A percentile compares a stretch with the other conserved stretches of the same genome.
Evolutionary conservation across 2,113 vertebrate genomes (phyloP).

Genomic region (Calyptommatus sinebrachiatus): DNA sequence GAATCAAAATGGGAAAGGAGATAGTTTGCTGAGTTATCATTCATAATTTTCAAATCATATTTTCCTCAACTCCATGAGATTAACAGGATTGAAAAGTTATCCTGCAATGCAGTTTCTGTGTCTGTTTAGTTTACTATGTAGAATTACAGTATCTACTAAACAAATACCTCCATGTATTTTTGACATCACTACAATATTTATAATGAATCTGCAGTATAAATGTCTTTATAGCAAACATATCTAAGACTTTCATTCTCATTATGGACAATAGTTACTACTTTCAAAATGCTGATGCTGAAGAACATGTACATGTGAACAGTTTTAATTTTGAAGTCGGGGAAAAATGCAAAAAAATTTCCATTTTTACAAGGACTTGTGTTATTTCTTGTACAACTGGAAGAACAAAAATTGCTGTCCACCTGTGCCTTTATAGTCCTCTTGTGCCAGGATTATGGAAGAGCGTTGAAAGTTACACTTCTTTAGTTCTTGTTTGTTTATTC

Average conservation of each 20-base stretch:
- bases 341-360: neutral
- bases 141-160: neutral
- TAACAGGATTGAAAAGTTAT: too few species aligned
- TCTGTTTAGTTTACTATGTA: neutral
- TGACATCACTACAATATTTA: neutral
- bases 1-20: neutral
- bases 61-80: too few species aligned
- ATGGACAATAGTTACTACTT: neutral
- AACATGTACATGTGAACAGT: neutral
- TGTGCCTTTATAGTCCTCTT: neutral
- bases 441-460: neutral
- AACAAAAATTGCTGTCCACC: neutral
- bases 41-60: too few species aligned
- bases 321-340: neutral
- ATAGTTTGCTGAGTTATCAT: fast-evolving
- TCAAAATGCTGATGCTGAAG: neutral
- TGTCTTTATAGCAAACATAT: neutral
- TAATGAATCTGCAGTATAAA: neutral
- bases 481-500: neutral
- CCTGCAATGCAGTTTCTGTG: neutral
- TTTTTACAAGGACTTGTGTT: neutral
- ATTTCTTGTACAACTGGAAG: neutral
- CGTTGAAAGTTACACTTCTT: neutral
- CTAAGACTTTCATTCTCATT: neutral
- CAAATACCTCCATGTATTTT: neutral